These are phyloP conservation scores for Trididemnum miniatum DNA, from an alignment of 23 tunicate genomes.

Conservation along the genomic window DNA sequence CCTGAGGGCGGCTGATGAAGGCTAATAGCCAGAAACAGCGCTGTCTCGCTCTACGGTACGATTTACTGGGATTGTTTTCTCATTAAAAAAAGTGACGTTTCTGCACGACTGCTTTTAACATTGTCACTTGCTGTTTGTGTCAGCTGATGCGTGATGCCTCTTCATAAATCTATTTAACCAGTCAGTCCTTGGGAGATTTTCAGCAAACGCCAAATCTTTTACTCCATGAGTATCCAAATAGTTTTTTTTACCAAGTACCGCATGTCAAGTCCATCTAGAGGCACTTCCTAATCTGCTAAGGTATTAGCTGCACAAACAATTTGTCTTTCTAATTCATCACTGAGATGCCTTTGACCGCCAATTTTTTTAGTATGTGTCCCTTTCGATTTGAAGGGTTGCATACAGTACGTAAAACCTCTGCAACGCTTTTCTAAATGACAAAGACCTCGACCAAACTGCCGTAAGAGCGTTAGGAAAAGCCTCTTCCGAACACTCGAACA, in stretches of 20 bases:
- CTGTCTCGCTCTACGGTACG: too few relatives aligned
- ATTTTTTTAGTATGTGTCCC: neutral
- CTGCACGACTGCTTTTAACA: slow-evolving; percentile 20
- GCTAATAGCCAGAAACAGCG: too few relatives aligned
- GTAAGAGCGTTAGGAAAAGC: neutral
- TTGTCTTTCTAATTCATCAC: slow-evolving; percentile 2
- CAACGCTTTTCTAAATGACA: slow-evolving; percentile 12
- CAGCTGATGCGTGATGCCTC: slow-evolving; percentile 1
- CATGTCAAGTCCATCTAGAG: slow-evolving; percentile 1
- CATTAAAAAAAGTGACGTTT: too few relatives aligned
- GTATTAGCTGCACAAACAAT: neutral
- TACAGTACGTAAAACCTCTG: neutral
- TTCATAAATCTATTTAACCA: slow-evolving; percentile 16
- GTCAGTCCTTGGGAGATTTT: slow-evolving; percentile 4
- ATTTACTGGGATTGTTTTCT: too few relatives aligned
- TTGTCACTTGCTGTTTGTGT: slow-evolving; percentile 29
- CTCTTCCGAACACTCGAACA: neutral
- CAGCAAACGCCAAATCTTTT: neutral
- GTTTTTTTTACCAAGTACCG: slow-evolving; percentile 2
- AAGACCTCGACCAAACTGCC: neutral
- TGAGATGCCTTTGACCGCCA: slow-evolving; percentile 14
- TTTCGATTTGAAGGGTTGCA: neutral
- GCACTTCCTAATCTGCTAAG: slow-evolving; percentile 19
- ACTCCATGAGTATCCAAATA: slow-evolving; percentile 12
- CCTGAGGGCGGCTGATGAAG: too few relatives aligned